These are phyloP conservation scores for Euglossa dilemma DNA, from an alignment of 1,140 invertebrate species.

Conservation along the genomic window DNA sequence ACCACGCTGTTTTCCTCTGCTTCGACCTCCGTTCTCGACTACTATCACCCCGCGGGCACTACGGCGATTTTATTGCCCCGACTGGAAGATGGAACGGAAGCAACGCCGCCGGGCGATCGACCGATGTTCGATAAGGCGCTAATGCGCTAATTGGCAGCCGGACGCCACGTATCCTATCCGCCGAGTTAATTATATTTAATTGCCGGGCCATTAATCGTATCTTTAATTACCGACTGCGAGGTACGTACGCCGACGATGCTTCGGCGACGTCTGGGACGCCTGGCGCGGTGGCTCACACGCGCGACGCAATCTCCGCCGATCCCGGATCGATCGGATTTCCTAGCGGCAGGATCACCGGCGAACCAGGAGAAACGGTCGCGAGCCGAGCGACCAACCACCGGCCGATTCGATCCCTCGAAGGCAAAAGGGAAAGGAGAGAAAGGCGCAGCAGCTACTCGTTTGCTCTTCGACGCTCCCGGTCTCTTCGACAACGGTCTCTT, in stretches of 20 bases:
- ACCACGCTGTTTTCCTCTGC: background rate
- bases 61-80: conserved; percentile 59
- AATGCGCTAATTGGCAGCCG: conserved; percentile 70
- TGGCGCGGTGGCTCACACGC: background rate
- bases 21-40: background rate
- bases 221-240: conserved; percentile 63
- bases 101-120: conserved; percentile 34
- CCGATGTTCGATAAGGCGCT: conserved; percentile 67
- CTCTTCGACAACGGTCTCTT: conserved; percentile 39
- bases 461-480: conserved; percentile 14
- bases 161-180: conserved; percentile 40
- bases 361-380: background rate
- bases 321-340: background rate
- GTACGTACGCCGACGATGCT: conserved; percentile 10
- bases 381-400: background rate
- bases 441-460: conserved; percentile 11
- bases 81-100: conserved; percentile 46
- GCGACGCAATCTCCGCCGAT: conserved; percentile 20
- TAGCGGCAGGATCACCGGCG: background rate
- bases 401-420: background rate
- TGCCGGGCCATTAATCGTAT: conserved; percentile 67
- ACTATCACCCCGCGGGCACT: conserved; percentile 2
- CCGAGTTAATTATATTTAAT: conserved; percentile 72
- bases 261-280: too few species aligned
- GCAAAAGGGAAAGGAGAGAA: conserved; percentile 2